phyloP scores from a whole-genome alignment of 1,140 invertebrate species.

The Hypothenemus hampei region DNA sequence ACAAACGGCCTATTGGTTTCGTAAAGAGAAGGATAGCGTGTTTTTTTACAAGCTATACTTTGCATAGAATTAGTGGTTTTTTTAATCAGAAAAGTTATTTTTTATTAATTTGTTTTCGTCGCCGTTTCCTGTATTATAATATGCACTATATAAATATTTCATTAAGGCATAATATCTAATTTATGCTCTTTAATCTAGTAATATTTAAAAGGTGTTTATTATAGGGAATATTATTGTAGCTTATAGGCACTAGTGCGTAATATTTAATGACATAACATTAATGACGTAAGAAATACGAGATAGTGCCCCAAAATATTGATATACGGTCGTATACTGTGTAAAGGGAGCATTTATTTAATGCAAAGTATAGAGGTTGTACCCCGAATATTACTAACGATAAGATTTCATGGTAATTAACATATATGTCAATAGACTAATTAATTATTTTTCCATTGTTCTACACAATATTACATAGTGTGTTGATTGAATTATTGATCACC shows the following conservation, averaged over 20 bases:
- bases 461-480: constrained; percentile 10
- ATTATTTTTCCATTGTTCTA: too few species aligned
- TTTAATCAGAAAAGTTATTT: constrained; percentile 51
- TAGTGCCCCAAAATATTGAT: constrained; percentile 35
- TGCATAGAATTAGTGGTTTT: constrained; percentile 85
- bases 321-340: constrained; percentile 36
- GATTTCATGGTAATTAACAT: constrained; percentile 42
- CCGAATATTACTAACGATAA: constrained; percentile 12
- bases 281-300: constrained; percentile 10
- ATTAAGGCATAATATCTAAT: constrained; percentile 21
- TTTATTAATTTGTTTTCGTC: constrained; percentile 22
- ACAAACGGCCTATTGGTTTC: constrained; percentile 11
- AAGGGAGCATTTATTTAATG: constrained; percentile 74
- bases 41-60: constrained; percentile 75
- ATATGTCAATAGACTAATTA: constrained; percentile 43
- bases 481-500: constrained; percentile 2
- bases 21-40: constrained; percentile 35
- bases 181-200: constrained; percentile 20
- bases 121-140: constrained; percentile 18
- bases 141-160: constrained; percentile 30
- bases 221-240: constrained; percentile 31
- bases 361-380: constrained; percentile 83
- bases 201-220: constrained; percentile 35
- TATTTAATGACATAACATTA: constrained; percentile 12
- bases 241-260: constrained; percentile 33